Base-by-base conservation (phyloP, 2,888 invertebrate genomes). In the Dryadula phaetusa region DNA sequence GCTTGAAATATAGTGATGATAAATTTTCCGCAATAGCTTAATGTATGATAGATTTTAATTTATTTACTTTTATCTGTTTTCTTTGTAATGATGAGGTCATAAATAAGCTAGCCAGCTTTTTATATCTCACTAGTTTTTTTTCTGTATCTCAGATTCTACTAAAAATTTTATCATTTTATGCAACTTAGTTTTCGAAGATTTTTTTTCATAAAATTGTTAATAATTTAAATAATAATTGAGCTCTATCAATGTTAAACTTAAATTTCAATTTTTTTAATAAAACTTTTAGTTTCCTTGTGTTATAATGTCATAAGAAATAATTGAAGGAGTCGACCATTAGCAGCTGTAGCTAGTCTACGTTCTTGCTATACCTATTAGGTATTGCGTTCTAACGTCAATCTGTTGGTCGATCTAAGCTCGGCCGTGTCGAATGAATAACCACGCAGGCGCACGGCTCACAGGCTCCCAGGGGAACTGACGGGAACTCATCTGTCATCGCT, bases 401-500 rank as follows among this genome's bases (percentile, higher is more conserved):
- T 62, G 62, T 61, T 54, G 58, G 58, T 56, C 58, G 66, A 74
- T 74, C 75, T 72, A 76, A 73, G 72, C 72, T 72, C 68, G 68
- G 60, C 74, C 77, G 76, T 73, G 66, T 72, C 79, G 80, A 87
- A 89, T 86, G 80, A 74, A 72, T 87, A 87, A 89, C 77, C 79
- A 74, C 60, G 60, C 58, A 25, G 58, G 58, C 54, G 10, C 54
- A 40, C 74, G 66, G 69, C 46, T 49, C 66, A 64, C 69, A 74
- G 76, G 72, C 72, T 80, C 80, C 77, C 75, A 77, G 75, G 78
- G 80, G 79, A 83, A 79, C 77, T 80, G 82, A 81, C 79, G 80
- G 80, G 76, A 80, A 78, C 76, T 75, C 75, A 73, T 74, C 76
- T 76, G 75, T 76, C 74, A 73, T 72, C 75, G 74, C 74, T 76